phyloP scores from a whole-genome alignment of 2,113 vertebrate species.

The Chionis minor region DNA sequence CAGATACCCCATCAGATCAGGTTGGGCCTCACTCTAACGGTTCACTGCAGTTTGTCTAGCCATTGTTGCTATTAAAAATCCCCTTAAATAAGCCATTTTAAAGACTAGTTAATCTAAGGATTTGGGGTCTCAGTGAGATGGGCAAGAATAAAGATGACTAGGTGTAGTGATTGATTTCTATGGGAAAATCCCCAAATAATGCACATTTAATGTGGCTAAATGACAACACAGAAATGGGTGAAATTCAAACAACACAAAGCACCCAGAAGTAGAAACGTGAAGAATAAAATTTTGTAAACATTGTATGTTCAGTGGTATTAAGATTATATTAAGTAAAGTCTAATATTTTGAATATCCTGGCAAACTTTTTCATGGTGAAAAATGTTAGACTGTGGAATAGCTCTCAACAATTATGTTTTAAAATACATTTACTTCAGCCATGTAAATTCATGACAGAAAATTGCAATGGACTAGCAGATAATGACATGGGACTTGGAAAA shows the following conservation, averaged over 20 bases:
- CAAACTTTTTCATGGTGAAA: background rate
- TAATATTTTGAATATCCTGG: background rate
- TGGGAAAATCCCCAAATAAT: background rate
- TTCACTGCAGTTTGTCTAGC: conserved; percentile 9
- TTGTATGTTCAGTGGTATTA: background rate
- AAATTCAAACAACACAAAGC: background rate
- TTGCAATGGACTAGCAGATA: background rate
- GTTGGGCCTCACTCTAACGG: conserved; percentile 26
- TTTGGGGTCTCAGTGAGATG: background rate
- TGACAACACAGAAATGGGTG: background rate
- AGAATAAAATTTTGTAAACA: background rate
- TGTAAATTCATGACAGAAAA: background rate
- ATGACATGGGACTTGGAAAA: background rate
- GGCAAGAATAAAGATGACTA: background rate
- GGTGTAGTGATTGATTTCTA: background rate
- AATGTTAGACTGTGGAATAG: background rate
- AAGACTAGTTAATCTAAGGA: background rate
- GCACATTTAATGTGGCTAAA: background rate
- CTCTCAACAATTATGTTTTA: background rate
- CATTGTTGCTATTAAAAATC: background rate
- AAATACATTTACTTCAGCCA: background rate
- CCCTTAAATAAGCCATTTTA: background rate
- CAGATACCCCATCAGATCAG: conserved; percentile 86
- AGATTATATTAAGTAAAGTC: background rate
- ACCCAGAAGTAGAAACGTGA: background rate